These are phyloP conservation scores for Chionoecetes opilio DNA, from an alignment of 1,140 invertebrate genomes.

Conservation along the genomic window DNA sequence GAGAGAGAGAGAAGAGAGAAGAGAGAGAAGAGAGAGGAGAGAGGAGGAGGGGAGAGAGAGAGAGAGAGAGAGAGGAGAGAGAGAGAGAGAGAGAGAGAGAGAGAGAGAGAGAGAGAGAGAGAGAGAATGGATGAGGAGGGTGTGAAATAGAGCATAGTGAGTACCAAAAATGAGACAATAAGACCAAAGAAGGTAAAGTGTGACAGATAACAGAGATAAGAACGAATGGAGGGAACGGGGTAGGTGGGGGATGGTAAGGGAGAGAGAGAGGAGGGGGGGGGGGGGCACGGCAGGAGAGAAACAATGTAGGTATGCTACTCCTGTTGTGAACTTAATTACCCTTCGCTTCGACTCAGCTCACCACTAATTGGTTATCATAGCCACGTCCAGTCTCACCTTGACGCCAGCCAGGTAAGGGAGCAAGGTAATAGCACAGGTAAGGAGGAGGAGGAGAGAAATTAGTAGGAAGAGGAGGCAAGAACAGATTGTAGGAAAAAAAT, in stretches of 20 bases:
- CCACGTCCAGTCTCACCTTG: neutral
- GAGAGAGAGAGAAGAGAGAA: neutral
- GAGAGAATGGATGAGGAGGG: neutral
- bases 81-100: neutral
- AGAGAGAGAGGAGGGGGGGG: neutral
- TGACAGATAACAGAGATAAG: too few relatives aligned
- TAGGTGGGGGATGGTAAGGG: neutral
- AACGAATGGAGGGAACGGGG: too few relatives aligned
- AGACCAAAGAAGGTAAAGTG: too few relatives aligned
- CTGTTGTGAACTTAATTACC: neutral
- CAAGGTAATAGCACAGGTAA: neutral
- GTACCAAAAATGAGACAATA: too few relatives aligned
- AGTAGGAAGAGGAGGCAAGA: neutral
- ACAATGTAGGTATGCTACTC: conserved; percentile 7
- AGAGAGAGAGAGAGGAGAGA: neutral
- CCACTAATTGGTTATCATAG: neutral
- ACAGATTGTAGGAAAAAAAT: too few relatives aligned
- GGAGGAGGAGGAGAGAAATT: neutral
- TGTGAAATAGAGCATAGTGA: too few relatives aligned
- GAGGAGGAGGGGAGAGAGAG: neutral
- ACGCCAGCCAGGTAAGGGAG: neutral
- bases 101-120: neutral
- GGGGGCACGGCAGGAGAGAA: neutral
- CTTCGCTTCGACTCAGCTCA: neutral
- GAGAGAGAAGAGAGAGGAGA: neutral